Evolutionary conservation across 2,888 invertebrate genomes (phyloP), one percentile per base, ranked within the genome.

Genomic region (Amblyjoppa fuscipennis): DNA sequence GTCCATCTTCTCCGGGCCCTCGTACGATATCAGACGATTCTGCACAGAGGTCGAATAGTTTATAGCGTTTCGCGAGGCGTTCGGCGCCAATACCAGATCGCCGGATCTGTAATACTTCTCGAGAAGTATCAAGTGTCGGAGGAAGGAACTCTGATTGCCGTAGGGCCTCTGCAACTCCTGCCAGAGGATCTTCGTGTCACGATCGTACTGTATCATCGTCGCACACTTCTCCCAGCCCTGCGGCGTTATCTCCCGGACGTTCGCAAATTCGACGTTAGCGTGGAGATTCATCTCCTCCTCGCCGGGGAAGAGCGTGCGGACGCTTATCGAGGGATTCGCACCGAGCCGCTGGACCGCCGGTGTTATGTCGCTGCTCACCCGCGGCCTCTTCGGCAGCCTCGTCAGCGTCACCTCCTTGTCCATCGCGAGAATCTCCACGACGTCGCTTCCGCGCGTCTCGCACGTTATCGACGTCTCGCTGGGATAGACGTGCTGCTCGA

Each of bases 211-310:
- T 76, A 98, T 96, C 90, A 96, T 96, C 0, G 97, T 96, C 87
- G 96, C 96, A 88, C 97, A 97, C 85, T 97, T 97, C 89, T 98
- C 97, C 98, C 98, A 98, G 0, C 97, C 97, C 90, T 97, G 97
- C 0, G 97, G 97, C 0, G 97, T 97, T 0, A 97, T 95, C 92
- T 96, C 97, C 89, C 96, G 96, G 0, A 96, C 95, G 84, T 96
- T 96, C 56, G 95, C 95, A 86, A 98, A 98, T 71, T 98, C 97
- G 71, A 97, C 96, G 90, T 96, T 96, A 38, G 97, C 97, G 56
- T 96, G 96, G 20, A 98, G 94, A 77, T 97, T 97, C 95, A 98
- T 96, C 91, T 98, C 97, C 90, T 98, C 97, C 90, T 98, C 97
- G 0, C 97, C 97, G 0, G 97, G 97, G 94, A 97, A 97, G 16